phyloP scores from a whole-genome alignment of 2,797 vertebrate species.

The Pterois miles region DNA sequence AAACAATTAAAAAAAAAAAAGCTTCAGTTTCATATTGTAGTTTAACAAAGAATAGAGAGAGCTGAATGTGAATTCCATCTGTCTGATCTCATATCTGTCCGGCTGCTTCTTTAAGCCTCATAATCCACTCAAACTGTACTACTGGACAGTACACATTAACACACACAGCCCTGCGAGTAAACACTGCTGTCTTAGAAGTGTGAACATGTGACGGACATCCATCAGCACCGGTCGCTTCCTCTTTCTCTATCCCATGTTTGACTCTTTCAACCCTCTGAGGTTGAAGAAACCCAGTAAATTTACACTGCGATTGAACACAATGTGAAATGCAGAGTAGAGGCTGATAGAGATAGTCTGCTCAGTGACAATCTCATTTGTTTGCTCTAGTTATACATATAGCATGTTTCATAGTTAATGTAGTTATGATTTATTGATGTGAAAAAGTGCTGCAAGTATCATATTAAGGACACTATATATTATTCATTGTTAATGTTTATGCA shows the following conservation, averaged over 20 bases:
- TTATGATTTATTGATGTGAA: conserved; percentile 43
- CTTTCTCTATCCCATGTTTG: not conserved
- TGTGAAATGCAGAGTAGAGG: not conserved
- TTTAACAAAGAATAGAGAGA: not conserved
- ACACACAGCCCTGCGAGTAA: not conserved
- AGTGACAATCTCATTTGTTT: conserved; percentile 19
- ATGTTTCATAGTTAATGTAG: conserved; percentile 35
- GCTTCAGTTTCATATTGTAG: not conserved
- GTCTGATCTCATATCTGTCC: not conserved
- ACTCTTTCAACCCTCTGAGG: not conserved
- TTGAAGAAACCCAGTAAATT: not conserved
- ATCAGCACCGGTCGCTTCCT: not conserved
- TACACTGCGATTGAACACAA: not conserved
- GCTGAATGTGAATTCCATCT: not conserved
- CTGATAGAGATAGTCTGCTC: conserved; percentile 9
- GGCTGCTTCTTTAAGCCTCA: conserved; percentile 29
- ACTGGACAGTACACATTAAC: not conserved
- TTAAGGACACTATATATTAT: conserved; percentile 25
- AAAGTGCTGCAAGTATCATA: conserved; percentile 18
- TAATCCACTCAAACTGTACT: conserved; percentile 15
- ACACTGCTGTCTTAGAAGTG: not conserved
- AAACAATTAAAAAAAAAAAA: not conserved
- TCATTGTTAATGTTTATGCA: not conserved
- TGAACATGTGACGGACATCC: conserved; percentile 1
- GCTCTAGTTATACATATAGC: not conserved